These are phyloP conservation scores for Mus musculus DNA, from an alignment of 2,113 vertebrate species.

Conservation along the genomic window GRCm39 chr8:62717501-62718000, in stretches of 20 bases:
- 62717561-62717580: not conserved
- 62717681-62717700: conserved; percentile 77
- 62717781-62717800: conserved; percentile 81
- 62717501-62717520: not conserved
- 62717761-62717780: conserved; percentile 70
- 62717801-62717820: conserved; percentile 80
- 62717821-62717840: conserved; percentile 70
- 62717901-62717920: conserved; percentile 61
- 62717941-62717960: conserved; percentile 47
- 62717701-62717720: conserved; percentile 66
- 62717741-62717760: conserved; percentile 82
- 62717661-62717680: conserved; percentile 60
- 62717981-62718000: not conserved
- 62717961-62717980: conserved; percentile 6
- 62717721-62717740: conserved; percentile 71
- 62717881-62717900: conserved; percentile 49
- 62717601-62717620: conserved; percentile 58
- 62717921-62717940: not conserved
- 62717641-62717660: conserved; percentile 69
- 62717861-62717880: conserved; percentile 61
- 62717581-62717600: conserved; percentile 58
- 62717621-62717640: conserved; percentile 58
- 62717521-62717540: conserved; percentile 63
- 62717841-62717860: conserved; percentile 28
- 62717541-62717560: conserved; percentile 42